These are phyloP conservation scores for Magallana ariakensis DNA, from an alignment of 1,140 invertebrate species.

Conservation along the genomic window DNA sequence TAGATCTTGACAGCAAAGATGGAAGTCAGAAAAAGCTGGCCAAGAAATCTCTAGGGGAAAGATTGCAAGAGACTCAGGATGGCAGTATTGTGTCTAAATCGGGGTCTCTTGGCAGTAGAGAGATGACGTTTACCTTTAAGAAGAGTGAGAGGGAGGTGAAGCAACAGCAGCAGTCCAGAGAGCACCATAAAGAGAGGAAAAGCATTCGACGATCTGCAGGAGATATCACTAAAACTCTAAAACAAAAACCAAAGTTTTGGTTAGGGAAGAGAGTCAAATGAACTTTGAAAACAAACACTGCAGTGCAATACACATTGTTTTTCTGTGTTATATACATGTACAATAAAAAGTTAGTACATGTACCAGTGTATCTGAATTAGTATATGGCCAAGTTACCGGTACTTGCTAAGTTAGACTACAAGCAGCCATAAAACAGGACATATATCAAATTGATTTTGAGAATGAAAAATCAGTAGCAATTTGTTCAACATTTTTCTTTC, in stretches of 20 bases:
- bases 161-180: conserved; percentile 78
- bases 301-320: no score
- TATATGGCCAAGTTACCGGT: no score
- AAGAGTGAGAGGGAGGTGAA: conserved; percentile 74
- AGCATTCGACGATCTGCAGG: conserved; percentile 85
- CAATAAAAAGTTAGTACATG: not conserved
- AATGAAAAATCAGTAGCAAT: no score
- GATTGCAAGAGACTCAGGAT: conserved; percentile 83
- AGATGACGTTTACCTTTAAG: conserved; percentile 88
- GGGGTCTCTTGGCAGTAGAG: conserved; percentile 85
- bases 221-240: conserved; percentile 66
- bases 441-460: no score
- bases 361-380: no score
- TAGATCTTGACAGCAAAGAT: conserved; percentile 82
- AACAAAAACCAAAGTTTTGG: conserved; percentile 73
- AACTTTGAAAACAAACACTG: not conserved
- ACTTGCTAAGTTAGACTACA: no score
- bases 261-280: conserved; percentile 63
- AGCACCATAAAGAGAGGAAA: conserved; percentile 87
- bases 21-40: conserved; percentile 80
- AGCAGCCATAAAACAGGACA: no score
- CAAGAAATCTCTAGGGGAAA: conserved; percentile 84
- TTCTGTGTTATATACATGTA: no score
- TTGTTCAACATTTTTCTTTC: no score
- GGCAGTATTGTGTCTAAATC: conserved; percentile 81